Evolutionary conservation across 2,797 vertebrate genomes (phyloP).

Genomic region (Pelodytes ibericus): DNA sequence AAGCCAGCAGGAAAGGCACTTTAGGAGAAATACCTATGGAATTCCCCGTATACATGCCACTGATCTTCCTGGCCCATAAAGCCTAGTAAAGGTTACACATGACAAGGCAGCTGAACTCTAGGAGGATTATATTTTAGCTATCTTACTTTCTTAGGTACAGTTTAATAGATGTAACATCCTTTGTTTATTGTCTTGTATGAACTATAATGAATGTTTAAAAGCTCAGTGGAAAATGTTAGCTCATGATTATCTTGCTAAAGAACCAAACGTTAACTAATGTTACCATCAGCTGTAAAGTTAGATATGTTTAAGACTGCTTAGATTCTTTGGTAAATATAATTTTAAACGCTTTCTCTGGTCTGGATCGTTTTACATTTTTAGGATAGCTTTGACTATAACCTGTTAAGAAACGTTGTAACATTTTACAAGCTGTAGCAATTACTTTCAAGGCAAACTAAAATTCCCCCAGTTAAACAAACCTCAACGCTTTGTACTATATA

Average conservation of each 20-base stretch:
- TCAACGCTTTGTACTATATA: background rate
- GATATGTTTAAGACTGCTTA: slow-evolving; percentile 1
- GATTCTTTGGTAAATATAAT: slow-evolving; percentile 12
- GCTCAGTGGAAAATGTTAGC: slow-evolving; percentile 25
- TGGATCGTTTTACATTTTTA: slow-evolving; percentile 35
- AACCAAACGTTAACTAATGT: too few species aligned
- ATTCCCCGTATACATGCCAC: too few species aligned
- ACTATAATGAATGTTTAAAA: slow-evolving; percentile 4
- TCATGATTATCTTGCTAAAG: slow-evolving; percentile 13
- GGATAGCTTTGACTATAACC: slow-evolving; percentile 1
- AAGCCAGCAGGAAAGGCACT: too few species aligned
- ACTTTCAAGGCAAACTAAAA: slow-evolving; percentile 23
- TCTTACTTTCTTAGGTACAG: background rate
- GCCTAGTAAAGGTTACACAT: too few species aligned
- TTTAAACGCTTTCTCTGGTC: slow-evolving; percentile 17
- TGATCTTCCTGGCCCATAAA: too few species aligned
- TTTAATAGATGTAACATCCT: background rate
- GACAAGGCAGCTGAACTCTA: too few species aligned
- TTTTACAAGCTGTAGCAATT: slow-evolving; percentile 36
- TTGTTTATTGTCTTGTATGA: slow-evolving; percentile 4
- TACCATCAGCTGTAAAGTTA: slow-evolving; percentile 20
- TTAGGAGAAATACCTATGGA: too few species aligned
- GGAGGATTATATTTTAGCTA: background rate
- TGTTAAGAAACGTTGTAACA: slow-evolving; percentile 34
- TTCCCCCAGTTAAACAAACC: slow-evolving; percentile 5